Conservation (phyloP, 2,113 vertebrate genomes). For the Pipa parva region DNA sequence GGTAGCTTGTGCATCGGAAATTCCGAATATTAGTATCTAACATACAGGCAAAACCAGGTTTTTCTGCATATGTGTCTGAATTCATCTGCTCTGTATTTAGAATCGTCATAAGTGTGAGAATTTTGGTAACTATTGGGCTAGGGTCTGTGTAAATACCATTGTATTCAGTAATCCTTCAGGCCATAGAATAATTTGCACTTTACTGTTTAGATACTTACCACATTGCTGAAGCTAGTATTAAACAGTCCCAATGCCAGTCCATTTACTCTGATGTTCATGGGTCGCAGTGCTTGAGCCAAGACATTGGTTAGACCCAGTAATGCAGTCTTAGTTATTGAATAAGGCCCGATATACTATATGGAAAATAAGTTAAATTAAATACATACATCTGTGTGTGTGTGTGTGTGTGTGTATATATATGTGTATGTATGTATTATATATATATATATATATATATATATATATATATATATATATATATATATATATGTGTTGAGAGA, state of each 20-base stretch:
- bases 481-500: neutral
- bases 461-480: neutral
- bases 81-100: too few relatives aligned
- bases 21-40: too few relatives aligned
- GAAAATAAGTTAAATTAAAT: neutral
- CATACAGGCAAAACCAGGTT: too few relatives aligned
- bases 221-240: slow-evolving; percentile 15
- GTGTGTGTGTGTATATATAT: neutral
- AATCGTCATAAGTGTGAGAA: too few relatives aligned
- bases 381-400: neutral
- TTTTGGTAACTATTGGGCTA: too few relatives aligned
- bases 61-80: too few relatives aligned
- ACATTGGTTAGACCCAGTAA: slow-evolving; percentile 21
- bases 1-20: too few relatives aligned
- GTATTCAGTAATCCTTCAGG: too few relatives aligned
- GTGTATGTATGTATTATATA: too few relatives aligned
- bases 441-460: neutral
- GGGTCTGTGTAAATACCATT: too few relatives aligned
- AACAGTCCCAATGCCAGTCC: slow-evolving; percentile 17
- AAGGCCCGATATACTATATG: slow-evolving; percentile 7
- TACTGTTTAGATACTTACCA: slow-evolving; percentile 1
- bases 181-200: too few relatives aligned
- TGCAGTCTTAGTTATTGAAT: slow-evolving; percentile 18
- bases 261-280: slow-evolving; percentile 30
- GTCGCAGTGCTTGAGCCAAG: neutral